Evolutionary conservation across 2,797 vertebrate genomes (phyloP).

Genomic region (Microctenopoma lineatum): DNA sequence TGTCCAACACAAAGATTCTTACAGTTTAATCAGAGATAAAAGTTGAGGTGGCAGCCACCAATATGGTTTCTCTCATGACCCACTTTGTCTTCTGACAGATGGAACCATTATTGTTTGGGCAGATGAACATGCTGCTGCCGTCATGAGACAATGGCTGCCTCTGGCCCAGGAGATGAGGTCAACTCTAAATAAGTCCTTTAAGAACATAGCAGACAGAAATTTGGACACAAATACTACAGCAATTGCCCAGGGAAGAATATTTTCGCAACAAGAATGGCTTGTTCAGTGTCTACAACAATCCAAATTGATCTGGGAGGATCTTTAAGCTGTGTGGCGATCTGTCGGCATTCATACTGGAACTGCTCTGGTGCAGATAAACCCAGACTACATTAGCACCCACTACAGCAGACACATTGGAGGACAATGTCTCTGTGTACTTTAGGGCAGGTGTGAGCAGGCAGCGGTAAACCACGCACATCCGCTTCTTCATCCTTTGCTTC

Average conservation of each 20-base stretch:
- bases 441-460: no score
- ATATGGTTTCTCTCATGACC: conserved; percentile 47
- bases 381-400: no score
- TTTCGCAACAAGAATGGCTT: conserved; percentile 4
- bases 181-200: conserved; percentile 41
- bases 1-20: conserved; percentile 64
- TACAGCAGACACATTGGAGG: no score
- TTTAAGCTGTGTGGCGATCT: not conserved
- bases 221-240: conserved; percentile 30
- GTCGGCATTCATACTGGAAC: no score
- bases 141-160: conserved; percentile 47
- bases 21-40: conserved; percentile 72
- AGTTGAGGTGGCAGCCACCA: conserved; percentile 53
- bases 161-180: conserved; percentile 34
- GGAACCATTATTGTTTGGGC: conserved; percentile 52
- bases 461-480: no score
- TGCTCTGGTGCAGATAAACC: no score
- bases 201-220: conserved; percentile 51
- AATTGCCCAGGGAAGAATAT: conserved; percentile 22
- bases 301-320: not conserved
- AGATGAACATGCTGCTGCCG: conserved; percentile 47
- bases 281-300: conserved; percentile 11
- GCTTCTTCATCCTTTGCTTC: no score
- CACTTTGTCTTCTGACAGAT: conserved; percentile 65
- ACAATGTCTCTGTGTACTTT: no score